Percentiles rank a stretch among this genome's conserved stretches.
Conservation (phyloP, 2,888 invertebrate species). For the Mechanitis mazaeus region DNA sequence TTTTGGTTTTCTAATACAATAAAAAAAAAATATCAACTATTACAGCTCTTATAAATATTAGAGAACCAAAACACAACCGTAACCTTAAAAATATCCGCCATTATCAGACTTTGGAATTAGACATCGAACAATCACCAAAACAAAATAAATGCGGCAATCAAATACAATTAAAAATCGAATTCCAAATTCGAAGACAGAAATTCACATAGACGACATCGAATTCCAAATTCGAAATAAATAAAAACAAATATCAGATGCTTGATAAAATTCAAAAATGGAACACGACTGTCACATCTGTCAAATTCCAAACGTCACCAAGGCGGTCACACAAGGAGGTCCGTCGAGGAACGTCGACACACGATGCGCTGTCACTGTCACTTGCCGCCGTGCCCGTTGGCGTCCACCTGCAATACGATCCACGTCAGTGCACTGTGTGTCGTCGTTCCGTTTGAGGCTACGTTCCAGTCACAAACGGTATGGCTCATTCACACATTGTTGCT, state of each 20-base stretch:
- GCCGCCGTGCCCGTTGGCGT: slow-evolving; percentile 64
- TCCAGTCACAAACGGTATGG: not conserved
- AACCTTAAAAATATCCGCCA: not conserved
- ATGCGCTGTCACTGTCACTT: slow-evolving; percentile 68
- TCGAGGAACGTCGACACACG: slow-evolving; percentile 75
- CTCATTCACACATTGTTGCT: slow-evolving; percentile 20
- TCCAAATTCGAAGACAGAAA: too few relatives aligned
- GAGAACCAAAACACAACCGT: slow-evolving; percentile 2
- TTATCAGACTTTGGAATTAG: slow-evolving; percentile 3
- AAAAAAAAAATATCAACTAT: not conserved
- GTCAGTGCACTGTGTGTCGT: slow-evolving; percentile 71
- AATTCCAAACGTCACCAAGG: slow-evolving; percentile 36
- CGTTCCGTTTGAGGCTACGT: slow-evolving; percentile 64
- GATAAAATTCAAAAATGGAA: slow-evolving; percentile 3
- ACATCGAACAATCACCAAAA: not conserved
- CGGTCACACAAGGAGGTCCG: slow-evolving; percentile 53
- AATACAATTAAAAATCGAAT: not conserved
- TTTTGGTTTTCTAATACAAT: not conserved
- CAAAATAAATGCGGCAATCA: not conserved
- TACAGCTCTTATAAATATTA: not conserved
- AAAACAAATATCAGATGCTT: not conserved
- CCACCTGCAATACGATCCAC: slow-evolving; percentile 68
- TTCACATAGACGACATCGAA: not conserved
- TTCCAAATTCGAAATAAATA: not conserved
- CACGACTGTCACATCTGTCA: slow-evolving; percentile 23